Percentiles rank a stretch among this genome's conserved stretches.
Evolutionary conservation across 2,797 vertebrate genomes (phyloP).

Genomic region (Pseudomugil gertrudae): DNA sequence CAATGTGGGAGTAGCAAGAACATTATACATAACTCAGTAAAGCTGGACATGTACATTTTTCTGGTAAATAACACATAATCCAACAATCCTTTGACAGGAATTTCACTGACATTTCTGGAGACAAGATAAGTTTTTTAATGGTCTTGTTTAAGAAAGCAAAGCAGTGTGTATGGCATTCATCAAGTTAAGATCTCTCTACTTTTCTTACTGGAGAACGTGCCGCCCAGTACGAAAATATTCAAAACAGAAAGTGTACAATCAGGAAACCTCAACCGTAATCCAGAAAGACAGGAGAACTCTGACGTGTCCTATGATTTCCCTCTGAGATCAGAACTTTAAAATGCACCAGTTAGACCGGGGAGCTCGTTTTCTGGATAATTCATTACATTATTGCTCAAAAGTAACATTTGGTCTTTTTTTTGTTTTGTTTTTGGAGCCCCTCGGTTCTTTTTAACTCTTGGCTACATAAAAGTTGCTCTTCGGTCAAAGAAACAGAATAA

Average conservation of each 20-base stretch:
- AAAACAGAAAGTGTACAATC: neutral
- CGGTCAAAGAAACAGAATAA: neutral
- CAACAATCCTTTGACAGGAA: neutral
- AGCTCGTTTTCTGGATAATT: neutral
- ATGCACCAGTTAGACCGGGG: neutral
- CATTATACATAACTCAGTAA: constrained; percentile 27
- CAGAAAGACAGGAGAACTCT: neutral
- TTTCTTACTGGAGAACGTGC: neutral
- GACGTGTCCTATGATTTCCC: neutral
- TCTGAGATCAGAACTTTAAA: neutral
- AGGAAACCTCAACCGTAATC: neutral
- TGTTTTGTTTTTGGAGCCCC: neutral
- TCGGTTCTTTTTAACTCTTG: neutral
- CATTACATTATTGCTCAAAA: neutral
- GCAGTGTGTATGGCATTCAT: neutral
- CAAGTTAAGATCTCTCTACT: constrained; percentile 8
- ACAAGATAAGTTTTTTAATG: constrained; percentile 4
- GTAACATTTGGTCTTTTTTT: neutral
- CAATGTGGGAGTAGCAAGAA: constrained; percentile 42
- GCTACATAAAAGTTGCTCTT: neutral
- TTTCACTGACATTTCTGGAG: neutral
- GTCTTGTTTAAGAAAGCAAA: neutral
- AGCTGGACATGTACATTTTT: constrained; percentile 12
- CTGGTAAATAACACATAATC: constrained; percentile 23
- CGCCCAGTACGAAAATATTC: neutral